Percentiles rank a stretch among this genome's conserved stretches.
These are phyloP conservation scores for Drosophila mauritiana DNA, from an alignment of 1,140 invertebrate species.

Conservation along the genomic window DNA sequence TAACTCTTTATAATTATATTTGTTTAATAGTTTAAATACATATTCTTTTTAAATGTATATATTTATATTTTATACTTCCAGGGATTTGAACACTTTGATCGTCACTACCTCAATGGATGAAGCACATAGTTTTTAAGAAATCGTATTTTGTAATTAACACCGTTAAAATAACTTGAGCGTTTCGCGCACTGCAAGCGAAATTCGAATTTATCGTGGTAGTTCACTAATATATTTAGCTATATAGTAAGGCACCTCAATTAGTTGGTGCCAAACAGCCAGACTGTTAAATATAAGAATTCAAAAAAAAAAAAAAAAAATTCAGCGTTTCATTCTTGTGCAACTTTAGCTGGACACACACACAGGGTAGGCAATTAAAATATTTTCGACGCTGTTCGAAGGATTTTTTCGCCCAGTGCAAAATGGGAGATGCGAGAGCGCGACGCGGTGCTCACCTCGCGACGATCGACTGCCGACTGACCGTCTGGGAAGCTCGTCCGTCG, in stretches of 20 bases:
- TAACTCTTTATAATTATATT: no score
- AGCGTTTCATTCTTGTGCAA: conserved; percentile 6
- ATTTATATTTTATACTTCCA: conserved; percentile 1
- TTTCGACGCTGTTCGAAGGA: conserved; percentile 17
- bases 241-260: conserved; percentile 22
- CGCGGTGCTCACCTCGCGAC: conserved; percentile 45
- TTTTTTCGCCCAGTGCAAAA: conserved; percentile 13
- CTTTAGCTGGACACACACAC: conserved; percentile 18
- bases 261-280: conserved; percentile 28
- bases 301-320: conserved; percentile 4
- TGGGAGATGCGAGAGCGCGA: not conserved
- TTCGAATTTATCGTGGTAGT: conserved; percentile 1
- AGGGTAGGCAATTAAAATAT: conserved; percentile 31
- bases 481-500: conserved; percentile 45
- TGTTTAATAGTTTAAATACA: not conserved
- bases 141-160: conserved; percentile 9
- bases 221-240: conserved; percentile 16
- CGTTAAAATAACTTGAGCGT: not conserved
- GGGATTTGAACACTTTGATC: not conserved
- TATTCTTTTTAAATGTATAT: no score
- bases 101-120: conserved; percentile 30
- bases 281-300: conserved; percentile 42
- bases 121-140: conserved; percentile 2
- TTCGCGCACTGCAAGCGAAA: conserved; percentile 9
- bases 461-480: conserved; percentile 65